Conservation (phyloP, 2,888 invertebrate genomes). For the Meandrusa payeni region DNA sequence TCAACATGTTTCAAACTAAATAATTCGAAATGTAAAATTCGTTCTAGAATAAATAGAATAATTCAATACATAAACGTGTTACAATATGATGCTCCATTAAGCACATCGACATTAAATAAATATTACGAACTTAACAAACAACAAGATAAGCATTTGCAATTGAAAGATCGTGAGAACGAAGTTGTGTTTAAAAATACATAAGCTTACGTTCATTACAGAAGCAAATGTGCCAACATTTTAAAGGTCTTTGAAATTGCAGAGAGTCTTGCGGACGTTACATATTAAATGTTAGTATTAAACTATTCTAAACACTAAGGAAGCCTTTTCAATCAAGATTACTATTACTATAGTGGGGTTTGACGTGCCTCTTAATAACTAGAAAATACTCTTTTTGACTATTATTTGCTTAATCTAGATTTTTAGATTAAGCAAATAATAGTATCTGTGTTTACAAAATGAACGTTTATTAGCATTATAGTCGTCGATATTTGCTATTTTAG, state of each 20-base stretch:
- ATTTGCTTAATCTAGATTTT: too few species aligned
- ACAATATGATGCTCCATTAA: not conserved
- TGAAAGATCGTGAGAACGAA: constrained; percentile 22
- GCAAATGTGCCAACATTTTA: not conserved
- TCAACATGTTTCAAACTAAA: too few species aligned
- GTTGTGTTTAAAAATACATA: constrained; percentile 20
- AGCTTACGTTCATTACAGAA: constrained; percentile 2
- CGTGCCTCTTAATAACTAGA: too few species aligned
- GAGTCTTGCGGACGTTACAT: not conserved
- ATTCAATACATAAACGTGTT: not conserved
- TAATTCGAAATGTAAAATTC: constrained; percentile 1
- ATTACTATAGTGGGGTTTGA: too few species aligned
- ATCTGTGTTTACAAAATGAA: too few species aligned
- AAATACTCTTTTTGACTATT: too few species aligned
- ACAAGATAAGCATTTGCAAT: constrained; percentile 5
- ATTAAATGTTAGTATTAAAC: too few species aligned
- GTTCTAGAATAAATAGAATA: not conserved
- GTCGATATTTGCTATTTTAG: too few species aligned
- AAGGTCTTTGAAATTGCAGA: constrained; percentile 6
- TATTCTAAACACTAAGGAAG: too few species aligned
- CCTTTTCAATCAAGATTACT: too few species aligned
- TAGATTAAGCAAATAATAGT: too few species aligned
- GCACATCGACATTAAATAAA: constrained; percentile 5
- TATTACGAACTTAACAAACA: constrained; percentile 8
- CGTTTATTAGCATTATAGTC: too few species aligned